Percentiles rank a stretch among this genome's conserved stretches.
These are phyloP conservation scores for Eupithecia subumbrata DNA, from an alignment of 2,888 invertebrate species.

Conservation along the genomic window DNA sequence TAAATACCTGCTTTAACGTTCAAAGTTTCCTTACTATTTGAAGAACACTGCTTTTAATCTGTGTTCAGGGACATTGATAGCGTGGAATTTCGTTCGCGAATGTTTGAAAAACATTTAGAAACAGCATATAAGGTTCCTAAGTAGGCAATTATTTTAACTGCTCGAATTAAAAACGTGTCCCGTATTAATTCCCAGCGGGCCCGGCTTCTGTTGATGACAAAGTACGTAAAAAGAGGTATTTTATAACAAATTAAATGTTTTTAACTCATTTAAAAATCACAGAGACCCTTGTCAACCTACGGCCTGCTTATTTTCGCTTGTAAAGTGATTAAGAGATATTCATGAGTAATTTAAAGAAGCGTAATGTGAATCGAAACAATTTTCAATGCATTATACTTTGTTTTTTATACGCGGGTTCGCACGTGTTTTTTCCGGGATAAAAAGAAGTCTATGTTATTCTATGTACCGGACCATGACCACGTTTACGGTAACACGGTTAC, in stretches of 20 bases:
- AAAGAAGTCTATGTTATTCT: background rate
- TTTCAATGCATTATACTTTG: slow-evolving; percentile 12
- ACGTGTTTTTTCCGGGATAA: background rate
- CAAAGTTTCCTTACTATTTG: background rate
- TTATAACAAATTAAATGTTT: slow-evolving; percentile 57
- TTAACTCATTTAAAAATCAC: slow-evolving; percentile 63
- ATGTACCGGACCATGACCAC: no score
- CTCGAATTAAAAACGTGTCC: slow-evolving; percentile 25
- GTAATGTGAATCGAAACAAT: slow-evolving; percentile 45
- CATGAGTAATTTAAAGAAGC: slow-evolving; percentile 55
- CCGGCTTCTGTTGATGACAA: slow-evolving; percentile 37
- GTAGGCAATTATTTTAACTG: slow-evolving; percentile 17
- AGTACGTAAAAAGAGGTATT: slow-evolving; percentile 46
- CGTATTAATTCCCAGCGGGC: slow-evolving; percentile 37
- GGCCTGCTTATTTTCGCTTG: slow-evolving; percentile 58
- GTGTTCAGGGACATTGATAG: background rate
- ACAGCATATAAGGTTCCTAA: background rate
- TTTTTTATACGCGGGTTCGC: background rate
- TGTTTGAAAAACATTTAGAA: background rate
- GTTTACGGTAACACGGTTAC: no score
- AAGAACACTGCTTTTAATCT: background rate
- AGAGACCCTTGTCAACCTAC: slow-evolving; percentile 66
- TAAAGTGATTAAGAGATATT: slow-evolving; percentile 63
- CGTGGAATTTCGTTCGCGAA: background rate
- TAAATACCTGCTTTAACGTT: background rate